A percentile compares a stretch with the other conserved stretches of the same genome.
Conservation (phyloP, 2,888 invertebrate species). For the Meteorus cinctellus region DNA sequence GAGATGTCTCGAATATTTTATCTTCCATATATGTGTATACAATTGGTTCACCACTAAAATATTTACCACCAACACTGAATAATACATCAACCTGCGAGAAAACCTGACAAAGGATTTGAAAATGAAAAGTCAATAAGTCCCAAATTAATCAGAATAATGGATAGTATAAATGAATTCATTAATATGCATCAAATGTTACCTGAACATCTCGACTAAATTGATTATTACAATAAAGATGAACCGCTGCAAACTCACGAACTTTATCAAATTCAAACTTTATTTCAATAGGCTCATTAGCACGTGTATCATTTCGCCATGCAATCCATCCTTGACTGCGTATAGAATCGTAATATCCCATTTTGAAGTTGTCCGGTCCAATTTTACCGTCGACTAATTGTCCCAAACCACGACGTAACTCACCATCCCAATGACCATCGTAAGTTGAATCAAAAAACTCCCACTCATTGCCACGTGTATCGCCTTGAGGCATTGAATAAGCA, state of each 20-base stretch:
- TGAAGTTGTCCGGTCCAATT: slow-evolving; percentile 84
- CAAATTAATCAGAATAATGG: not conserved
- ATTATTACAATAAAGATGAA: slow-evolving; percentile 89
- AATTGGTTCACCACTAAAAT: slow-evolving; percentile 85
- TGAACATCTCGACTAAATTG: slow-evolving; percentile 88
- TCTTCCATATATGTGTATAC: slow-evolving; percentile 84
- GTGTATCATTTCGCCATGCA: slow-evolving; percentile 89
- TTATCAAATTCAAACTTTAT: slow-evolving; percentile 88
- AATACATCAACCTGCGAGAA: slow-evolving; percentile 85
- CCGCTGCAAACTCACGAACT: slow-evolving; percentile 88
- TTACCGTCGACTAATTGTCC: slow-evolving; percentile 90
- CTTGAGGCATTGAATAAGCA: slow-evolving; percentile 91
- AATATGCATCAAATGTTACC: slow-evolving; percentile 71
- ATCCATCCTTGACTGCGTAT: slow-evolving; percentile 84
- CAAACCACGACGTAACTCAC: slow-evolving; percentile 83
- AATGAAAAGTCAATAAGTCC: slow-evolving; percentile 4
- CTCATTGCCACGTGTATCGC: slow-evolving; percentile 84
- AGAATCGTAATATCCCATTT: slow-evolving; percentile 77
- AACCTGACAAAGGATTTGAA: slow-evolving; percentile 76
- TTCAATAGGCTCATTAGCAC: slow-evolving; percentile 78
- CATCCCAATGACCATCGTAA: slow-evolving; percentile 90
- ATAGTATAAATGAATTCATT: not conserved
- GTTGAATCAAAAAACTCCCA: slow-evolving; percentile 88
- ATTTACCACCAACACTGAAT: slow-evolving; percentile 87
- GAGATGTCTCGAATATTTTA: slow-evolving; percentile 84